These are phyloP conservation scores for Nipponacmea schrenckii DNA, from an alignment of 2,888 invertebrate genomes.

Conservation along the genomic window DNA sequence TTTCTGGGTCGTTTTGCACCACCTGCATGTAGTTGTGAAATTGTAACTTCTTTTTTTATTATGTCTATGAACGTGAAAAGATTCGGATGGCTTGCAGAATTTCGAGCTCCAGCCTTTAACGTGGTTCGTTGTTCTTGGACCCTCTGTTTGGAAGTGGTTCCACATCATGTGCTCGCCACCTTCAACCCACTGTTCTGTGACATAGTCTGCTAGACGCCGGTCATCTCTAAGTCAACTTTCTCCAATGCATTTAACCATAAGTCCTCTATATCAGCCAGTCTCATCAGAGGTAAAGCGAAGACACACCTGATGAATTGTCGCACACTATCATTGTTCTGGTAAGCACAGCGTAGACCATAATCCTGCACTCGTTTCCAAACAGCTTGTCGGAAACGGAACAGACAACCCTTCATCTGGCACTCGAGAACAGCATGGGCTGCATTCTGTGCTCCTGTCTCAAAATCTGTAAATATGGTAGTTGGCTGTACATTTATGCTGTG, in stretches of 20 bases:
- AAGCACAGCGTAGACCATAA: too few relatives aligned
- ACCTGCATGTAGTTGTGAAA: too few relatives aligned
- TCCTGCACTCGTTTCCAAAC: too few relatives aligned
- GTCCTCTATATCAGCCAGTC: not conserved
- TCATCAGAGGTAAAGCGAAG: not conserved
- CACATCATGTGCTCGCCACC: not conserved
- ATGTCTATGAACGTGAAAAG: too few relatives aligned
- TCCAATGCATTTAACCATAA: constrained; percentile 21
- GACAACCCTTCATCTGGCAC: not conserved
- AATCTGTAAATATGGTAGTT: not conserved
- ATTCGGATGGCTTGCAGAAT: too few relatives aligned
- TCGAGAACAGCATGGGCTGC: not conserved
- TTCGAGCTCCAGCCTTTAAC: too few relatives aligned
- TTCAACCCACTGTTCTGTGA: not conserved
- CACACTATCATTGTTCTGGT: constrained; percentile 26
- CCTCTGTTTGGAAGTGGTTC: too few relatives aligned
- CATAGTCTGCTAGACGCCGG: not conserved
- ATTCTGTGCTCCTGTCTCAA: not conserved
- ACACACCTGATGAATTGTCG: constrained; percentile 15
- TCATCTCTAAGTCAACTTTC: constrained; percentile 7
- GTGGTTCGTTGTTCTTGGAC: too few relatives aligned
- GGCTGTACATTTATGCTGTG: not conserved
- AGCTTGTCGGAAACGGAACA: constrained; percentile 31
- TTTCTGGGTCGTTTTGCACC: too few relatives aligned
- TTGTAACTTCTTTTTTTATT: too few relatives aligned